Evolutionary conservation across 2,888 invertebrate species (phyloP).

Genomic region (Hypomecis punctinalis): DNA sequence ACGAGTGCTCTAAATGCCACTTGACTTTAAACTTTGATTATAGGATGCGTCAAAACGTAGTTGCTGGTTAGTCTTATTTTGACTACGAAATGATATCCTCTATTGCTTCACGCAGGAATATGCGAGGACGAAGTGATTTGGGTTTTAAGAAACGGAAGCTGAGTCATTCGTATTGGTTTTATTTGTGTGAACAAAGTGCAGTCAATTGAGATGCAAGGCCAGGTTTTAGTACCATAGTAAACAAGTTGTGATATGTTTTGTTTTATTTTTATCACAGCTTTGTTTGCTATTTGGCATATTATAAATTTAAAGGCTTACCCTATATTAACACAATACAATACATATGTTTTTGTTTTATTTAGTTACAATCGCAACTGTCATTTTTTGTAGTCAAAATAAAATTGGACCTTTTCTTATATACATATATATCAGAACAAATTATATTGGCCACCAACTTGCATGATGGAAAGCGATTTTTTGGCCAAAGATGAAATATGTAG

Average conservation of each 20-base stretch:
- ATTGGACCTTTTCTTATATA: too few species aligned
- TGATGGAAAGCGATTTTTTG: too few species aligned
- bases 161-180: slow-evolving; percentile 57
- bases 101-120: slow-evolving; percentile 56
- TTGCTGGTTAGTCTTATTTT: slow-evolving; percentile 39
- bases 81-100: slow-evolving; percentile 55
- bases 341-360: too few species aligned
- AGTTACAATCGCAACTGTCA: too few species aligned
- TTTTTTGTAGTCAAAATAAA: too few species aligned
- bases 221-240: not conserved
- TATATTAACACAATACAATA: too few species aligned
- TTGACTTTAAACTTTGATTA: slow-evolving; percentile 29
- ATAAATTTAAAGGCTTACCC: too few species aligned
- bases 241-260: not conserved
- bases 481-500: too few species aligned
- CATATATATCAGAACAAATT: too few species aligned
- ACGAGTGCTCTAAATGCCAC: slow-evolving; percentile 55
- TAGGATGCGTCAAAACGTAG: slow-evolving; percentile 32
- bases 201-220: slow-evolving; percentile 21
- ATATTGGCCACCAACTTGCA: too few species aligned
- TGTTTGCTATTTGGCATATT: too few species aligned
- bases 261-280: too few species aligned
- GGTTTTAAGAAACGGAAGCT: slow-evolving; percentile 56
- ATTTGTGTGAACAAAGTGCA: slow-evolving; percentile 54
- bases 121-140: slow-evolving; percentile 57